Conservation (phyloP, 2,888 invertebrate species). For the Heteropelma amictum region DNA sequence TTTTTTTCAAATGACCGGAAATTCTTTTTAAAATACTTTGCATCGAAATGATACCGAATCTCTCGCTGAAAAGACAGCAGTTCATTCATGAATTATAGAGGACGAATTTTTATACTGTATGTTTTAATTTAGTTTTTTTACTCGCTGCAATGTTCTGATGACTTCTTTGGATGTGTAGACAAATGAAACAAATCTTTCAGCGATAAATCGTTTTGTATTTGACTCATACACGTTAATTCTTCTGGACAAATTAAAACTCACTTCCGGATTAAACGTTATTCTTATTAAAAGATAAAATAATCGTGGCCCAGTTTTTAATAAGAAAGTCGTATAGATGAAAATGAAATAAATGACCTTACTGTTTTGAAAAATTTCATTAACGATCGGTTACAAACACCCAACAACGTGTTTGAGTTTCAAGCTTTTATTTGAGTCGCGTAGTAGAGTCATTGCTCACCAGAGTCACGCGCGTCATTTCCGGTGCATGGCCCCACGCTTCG, state of each 20-base stretch:
- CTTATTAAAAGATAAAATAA: neutral
- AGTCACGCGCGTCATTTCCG: conserved; percentile 54
- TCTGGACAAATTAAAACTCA: no score
- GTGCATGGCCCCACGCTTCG: conserved; percentile 39
- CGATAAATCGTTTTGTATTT: no score
- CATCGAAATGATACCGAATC: no score
- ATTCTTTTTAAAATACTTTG: no score
- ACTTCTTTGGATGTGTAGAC: neutral
- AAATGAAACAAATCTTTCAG: neutral
- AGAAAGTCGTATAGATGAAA: neutral
- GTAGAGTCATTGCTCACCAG: conserved; percentile 14
- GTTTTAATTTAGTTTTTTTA: no score
- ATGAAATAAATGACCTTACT: neutral
- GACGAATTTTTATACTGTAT: no score
- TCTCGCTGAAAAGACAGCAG: no score
- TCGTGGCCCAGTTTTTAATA: neutral
- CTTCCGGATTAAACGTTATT: conserved; percentile 10
- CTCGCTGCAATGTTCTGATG: no score
- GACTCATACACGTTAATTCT: no score
- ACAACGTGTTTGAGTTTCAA: neutral
- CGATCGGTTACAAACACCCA: neutral
- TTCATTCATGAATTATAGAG: no score
- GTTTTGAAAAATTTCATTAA: neutral
- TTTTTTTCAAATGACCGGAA: no score
- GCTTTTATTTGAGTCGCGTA: conserved; percentile 25